Base-by-base conservation (phyloP, 2,113 vertebrate species). In the Rhizomys pruinosus region DNA sequence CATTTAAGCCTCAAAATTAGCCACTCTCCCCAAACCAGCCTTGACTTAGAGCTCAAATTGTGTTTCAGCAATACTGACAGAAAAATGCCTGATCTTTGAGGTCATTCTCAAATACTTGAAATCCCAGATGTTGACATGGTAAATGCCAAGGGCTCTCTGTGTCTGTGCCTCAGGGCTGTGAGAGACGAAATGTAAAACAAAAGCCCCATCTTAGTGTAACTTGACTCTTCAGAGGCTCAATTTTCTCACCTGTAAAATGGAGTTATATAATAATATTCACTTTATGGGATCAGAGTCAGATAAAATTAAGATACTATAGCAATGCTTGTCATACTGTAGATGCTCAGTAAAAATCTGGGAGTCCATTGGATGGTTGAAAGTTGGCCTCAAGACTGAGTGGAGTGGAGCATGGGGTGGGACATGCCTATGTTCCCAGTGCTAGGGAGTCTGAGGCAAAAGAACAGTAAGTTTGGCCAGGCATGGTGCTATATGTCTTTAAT, bases 101-200 rank as follows among this genome's bases (percentile, higher is more conserved):
- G 13, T 92, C 29, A 81, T 84, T 88, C 55, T 72, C 76, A 90
- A 91, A 86, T 22, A 79, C 47, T 69, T 52, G 76, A 93, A 92
- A 59, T 69, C 39, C 2, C n/a, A 87, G 25, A 78, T 78, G 79
- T 66, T 84, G 76, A 92, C 90, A 94, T 29, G 57, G 55, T 42
- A 17, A 84, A 84, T 87, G 47, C 22, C 80, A 87, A 86, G 34
- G 34, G 8, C 79, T 87, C 44, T 91, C 84, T 39, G 69, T 0
- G 0, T 74, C 84, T 82, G 55, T 34, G 72, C 20, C 44, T 87
- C 74, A 89, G 55, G 23, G 25, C 59, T 64, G 5, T 66, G n/a
- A 64, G 57, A 72, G 39, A 87, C 92, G 63, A 61, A 20, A 64
- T 22, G 3, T 63, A 69, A 93, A 93, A 42, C n/a, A 79, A 20